Conservation (phyloP, 2,113 vertebrate species). For the Nyctibius bracteatus region DNA sequence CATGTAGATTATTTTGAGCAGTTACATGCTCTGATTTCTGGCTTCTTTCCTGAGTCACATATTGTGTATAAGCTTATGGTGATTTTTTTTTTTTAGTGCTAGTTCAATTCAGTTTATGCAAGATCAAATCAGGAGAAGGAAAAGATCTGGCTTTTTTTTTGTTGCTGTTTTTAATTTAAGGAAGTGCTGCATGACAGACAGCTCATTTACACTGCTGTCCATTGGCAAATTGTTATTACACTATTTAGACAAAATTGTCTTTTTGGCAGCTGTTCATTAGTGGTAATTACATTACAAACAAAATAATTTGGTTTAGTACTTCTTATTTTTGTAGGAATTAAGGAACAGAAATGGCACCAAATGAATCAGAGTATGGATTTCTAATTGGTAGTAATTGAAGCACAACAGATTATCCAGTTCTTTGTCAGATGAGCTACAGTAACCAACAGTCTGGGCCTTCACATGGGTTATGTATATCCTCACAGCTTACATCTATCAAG, state of each 20-base stretch:
- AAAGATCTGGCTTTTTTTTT: neutral
- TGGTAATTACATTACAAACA: neutral
- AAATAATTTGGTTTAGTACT: slow-evolving; percentile 7
- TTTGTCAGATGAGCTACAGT: neutral
- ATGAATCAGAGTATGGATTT: neutral
- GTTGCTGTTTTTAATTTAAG: neutral
- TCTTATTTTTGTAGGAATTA: neutral
- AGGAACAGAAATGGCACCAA: neutral
- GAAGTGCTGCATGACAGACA: neutral
- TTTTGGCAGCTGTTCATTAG: slow-evolving; percentile 38
- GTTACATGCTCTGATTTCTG: neutral
- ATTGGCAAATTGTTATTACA: neutral
- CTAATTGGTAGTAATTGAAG: neutral
- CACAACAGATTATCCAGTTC: neutral
- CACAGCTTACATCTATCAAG: neutral
- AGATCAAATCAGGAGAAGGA: neutral
- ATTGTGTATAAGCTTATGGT: neutral
- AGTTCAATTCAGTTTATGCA: neutral
- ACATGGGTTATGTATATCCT: neutral
- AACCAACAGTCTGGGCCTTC: neutral
- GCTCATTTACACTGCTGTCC: neutral
- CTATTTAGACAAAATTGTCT: neutral
- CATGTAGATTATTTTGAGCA: neutral
- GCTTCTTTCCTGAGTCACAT: neutral
- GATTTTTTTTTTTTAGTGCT: neutral